These are phyloP conservation scores for Epirrita christyi DNA, from an alignment of 2,888 invertebrate species.

Conservation along the genomic window DNA sequence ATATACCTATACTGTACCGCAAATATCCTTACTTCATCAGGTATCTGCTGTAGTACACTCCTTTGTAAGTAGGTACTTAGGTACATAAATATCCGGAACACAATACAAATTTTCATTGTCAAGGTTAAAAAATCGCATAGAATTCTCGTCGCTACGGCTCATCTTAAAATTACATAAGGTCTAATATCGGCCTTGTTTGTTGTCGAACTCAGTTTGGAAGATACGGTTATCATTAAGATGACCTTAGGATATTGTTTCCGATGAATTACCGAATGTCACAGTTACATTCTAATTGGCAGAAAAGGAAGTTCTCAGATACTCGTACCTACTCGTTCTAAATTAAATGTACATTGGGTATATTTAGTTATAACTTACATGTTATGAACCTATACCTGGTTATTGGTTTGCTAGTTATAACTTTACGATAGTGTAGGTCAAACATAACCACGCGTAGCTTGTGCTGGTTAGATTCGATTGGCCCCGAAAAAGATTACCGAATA, in stretches of 20 bases:
- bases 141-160: conserved; percentile 35
- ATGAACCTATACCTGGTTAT: too few relatives aligned
- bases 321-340: too few relatives aligned
- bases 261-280: conserved; percentile 38
- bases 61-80: background rate
- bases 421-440: too few relatives aligned
- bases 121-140: conserved; percentile 10
- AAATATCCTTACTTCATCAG: too few relatives aligned
- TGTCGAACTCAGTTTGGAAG: conserved; percentile 36
- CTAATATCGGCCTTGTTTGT: conserved; percentile 52
- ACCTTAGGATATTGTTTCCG: conserved; percentile 42
- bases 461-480: too few relatives aligned
- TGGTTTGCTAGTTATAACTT: too few relatives aligned
- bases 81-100: background rate
- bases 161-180: conserved; percentile 62
- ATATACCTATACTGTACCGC: too few relatives aligned
- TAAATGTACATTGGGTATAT: too few relatives aligned
- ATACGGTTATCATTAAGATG: conserved; percentile 43
- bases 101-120: conserved; percentile 6
- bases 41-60: background rate
- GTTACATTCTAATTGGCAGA: conserved; percentile 34
- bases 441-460: too few relatives aligned
- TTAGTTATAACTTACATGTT: too few relatives aligned
- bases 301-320: too few relatives aligned
- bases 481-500: too few relatives aligned